These are phyloP conservation scores for Plectropomus leopardus DNA, from an alignment of 2,113 vertebrate genomes.

Conservation along the genomic window DNA sequence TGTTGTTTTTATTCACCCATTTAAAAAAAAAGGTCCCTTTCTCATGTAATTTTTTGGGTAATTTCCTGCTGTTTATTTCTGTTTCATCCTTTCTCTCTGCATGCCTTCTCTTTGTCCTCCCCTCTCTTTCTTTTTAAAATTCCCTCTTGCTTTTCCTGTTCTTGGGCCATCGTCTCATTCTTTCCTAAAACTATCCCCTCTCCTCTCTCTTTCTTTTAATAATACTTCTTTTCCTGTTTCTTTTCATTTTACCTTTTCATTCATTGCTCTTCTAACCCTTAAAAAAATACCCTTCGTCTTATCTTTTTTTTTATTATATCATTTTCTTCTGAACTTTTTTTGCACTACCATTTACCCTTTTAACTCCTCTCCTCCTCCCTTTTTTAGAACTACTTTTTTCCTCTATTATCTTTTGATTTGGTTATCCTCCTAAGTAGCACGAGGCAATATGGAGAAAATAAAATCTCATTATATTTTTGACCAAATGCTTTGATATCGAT, in stretches of 20 bases:
- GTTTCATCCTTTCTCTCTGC: background rate
- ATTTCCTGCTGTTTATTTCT: too few species aligned
- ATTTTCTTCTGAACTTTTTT: background rate
- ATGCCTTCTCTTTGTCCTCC: background rate
- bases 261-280: background rate
- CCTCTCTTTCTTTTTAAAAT: background rate
- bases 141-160: background rate
- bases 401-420: too few species aligned
- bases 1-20: background rate
- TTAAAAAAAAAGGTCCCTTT: too few species aligned
- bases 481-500: too few species aligned
- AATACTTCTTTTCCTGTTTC: background rate
- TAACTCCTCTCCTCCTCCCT: background rate
- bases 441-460: too few species aligned
- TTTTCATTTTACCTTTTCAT: background rate
- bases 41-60: too few species aligned
- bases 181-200: background rate
- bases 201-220: background rate
- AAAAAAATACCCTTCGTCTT: background rate
- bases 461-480: too few species aligned
- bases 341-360: background rate
- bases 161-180: background rate
- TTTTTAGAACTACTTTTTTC: too few species aligned
- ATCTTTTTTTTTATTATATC: background rate
- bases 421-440: too few species aligned